A percentile compares a stretch with the other conserved stretches of the same genome.
phyloP scores from a whole-genome alignment of 2,797 vertebrate genomes.

The Alauda arvensis region DNA sequence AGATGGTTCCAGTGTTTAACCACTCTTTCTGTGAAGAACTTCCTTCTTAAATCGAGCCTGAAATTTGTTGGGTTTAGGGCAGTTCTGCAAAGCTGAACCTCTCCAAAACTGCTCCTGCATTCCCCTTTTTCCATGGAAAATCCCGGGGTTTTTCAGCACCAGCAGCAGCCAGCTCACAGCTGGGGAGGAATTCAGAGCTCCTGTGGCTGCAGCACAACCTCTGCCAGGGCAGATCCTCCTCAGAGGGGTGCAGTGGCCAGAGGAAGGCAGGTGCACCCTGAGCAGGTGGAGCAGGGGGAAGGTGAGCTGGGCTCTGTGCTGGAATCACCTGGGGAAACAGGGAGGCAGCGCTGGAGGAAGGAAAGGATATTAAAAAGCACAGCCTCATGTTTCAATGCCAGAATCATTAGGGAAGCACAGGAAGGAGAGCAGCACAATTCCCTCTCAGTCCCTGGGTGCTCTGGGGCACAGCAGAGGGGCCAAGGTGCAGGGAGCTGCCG shows the following conservation, averaged over 20 bases:
- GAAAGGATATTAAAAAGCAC: constrained; percentile 52
- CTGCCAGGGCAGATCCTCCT: neutral
- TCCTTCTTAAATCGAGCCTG: no score
- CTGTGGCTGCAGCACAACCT: neutral
- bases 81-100: no score
- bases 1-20: no score
- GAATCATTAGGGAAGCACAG: neutral
- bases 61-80: no score
- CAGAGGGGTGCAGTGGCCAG: neutral
- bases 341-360: neutral
- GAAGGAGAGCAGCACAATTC: constrained; percentile 24
- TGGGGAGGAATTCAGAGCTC: neutral
- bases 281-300: neutral
- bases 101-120: neutral
- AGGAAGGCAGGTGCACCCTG: neutral
- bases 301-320: neutral
- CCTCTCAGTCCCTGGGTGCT: neutral
- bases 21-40: no score
- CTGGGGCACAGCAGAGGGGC: constrained; percentile 15
- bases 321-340: constrained; percentile 30
- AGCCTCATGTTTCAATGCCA: constrained; percentile 53
- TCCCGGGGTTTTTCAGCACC: neutral
- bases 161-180: neutral
- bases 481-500: constrained; percentile 8
- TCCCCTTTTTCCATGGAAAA: neutral